Conservation (phyloP, 1,140 invertebrate genomes). For the Heterodera carotae region DNA sequence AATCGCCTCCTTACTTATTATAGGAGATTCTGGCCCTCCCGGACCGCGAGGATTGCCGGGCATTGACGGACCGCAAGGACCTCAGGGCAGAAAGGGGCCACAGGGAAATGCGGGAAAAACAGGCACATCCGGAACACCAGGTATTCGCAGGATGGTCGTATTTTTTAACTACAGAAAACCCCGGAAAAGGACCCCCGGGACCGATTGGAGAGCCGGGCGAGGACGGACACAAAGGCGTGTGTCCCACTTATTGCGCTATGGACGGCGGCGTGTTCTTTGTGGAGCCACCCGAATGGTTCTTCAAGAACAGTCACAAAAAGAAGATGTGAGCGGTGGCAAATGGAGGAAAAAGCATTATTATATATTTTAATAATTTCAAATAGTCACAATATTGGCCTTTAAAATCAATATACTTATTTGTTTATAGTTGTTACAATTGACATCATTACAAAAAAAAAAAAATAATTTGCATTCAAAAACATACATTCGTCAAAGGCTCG, state of each 20-base stretch:
- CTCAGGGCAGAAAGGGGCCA: slow-evolving; percentile 34
- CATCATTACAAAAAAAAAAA: not conserved
- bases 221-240: slow-evolving; percentile 57
- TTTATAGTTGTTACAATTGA: slow-evolving; percentile 13
- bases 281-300: slow-evolving; percentile 59
- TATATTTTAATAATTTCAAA: too few relatives aligned
- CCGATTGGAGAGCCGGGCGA: slow-evolving; percentile 51
- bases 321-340: not conserved
- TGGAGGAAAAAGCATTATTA: too few relatives aligned
- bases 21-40: slow-evolving; percentile 38
- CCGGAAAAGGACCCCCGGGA: slow-evolving; percentile 26
- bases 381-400: too few relatives aligned
- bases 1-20: not conserved
- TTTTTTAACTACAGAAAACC: not conserved
- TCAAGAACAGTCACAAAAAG: slow-evolving; percentile 36
- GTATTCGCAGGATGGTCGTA: slow-evolving; percentile 3
- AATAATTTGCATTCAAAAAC: not conserved
- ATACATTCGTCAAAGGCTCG: not conserved
- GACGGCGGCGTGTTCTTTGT: slow-evolving; percentile 58
- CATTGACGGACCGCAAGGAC: slow-evolving; percentile 50
- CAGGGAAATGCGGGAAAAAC: slow-evolving; percentile 35
- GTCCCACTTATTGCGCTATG: slow-evolving; percentile 61
- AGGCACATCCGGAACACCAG: slow-evolving; percentile 41
- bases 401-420: not conserved
- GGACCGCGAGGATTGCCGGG: slow-evolving; percentile 44